Percentiles rank a stretch among this genome's conserved stretches.
Evolutionary conservation across 2,797 vertebrate species (phyloP).

Genomic region (Eleutherodactylus coqui): DNA sequence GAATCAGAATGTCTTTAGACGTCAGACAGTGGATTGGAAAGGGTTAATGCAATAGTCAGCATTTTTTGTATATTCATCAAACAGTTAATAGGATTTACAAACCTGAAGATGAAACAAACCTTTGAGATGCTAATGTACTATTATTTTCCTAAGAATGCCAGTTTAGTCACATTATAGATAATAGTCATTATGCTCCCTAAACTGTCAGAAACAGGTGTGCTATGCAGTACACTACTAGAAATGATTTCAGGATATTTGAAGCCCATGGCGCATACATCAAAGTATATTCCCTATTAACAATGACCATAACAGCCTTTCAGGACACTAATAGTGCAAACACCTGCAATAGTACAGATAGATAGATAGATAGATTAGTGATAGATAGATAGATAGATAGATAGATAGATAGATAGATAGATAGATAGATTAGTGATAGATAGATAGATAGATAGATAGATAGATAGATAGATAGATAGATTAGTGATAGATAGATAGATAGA

Average conservation of each 20-base stretch:
- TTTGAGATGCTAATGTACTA: conserved; percentile 19
- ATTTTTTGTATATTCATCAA: neutral
- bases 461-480: no score
- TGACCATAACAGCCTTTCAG: neutral
- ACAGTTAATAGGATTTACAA: conserved; percentile 25
- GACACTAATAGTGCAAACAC: neutral
- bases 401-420: no score
- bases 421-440: no score
- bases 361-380: no score
- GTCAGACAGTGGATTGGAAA: no score
- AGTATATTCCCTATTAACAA: neutral
- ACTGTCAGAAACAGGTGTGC: conserved; percentile 1
- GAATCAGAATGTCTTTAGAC: no score
- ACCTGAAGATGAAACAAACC: conserved; percentile 8
- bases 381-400: no score
- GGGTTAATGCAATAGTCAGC: neutral
- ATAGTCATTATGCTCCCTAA: neutral
- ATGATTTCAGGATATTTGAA: neutral
- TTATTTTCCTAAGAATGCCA: conserved; percentile 5
- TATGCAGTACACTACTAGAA: neutral
- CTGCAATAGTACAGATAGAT: no score
- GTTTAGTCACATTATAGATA: neutral
- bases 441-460: no score
- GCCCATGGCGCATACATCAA: neutral
- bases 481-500: no score